phyloP scores from a whole-genome alignment of 2,113 vertebrate species.

The Phrynocephalus versicolor region DNA sequence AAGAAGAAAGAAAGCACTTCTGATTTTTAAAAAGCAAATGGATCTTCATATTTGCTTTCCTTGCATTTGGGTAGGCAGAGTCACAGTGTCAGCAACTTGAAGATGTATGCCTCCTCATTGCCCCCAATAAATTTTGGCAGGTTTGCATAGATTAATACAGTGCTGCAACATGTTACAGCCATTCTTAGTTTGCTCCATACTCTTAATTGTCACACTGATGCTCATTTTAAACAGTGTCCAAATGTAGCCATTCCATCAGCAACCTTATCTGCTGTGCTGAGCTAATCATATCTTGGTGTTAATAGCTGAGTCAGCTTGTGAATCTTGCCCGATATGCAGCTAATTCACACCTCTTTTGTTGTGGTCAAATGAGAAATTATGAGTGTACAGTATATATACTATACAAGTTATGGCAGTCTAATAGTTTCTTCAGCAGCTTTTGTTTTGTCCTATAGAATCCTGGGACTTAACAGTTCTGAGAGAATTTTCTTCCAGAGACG shows the following conservation, averaged over 20 bases:
- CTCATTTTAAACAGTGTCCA: neutral
- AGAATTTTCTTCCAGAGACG: no score
- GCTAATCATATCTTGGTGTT: neutral
- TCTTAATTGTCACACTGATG: neutral
- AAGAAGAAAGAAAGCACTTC: slow-evolving; percentile 1
- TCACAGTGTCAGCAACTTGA: slow-evolving; percentile 17
- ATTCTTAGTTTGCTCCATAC: neutral
- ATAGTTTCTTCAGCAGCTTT: no score
- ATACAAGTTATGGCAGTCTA: no score
- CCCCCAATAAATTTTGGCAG: slow-evolving; percentile 9
- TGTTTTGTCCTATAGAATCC: no score
- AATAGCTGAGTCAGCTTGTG: neutral
- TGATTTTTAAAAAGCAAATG: neutral
- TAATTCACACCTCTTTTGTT: neutral
- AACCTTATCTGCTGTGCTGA: neutral
- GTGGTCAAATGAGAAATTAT: neutral
- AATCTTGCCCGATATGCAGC: no score
- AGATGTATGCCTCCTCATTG: slow-evolving; percentile 5
- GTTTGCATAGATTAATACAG: neutral
- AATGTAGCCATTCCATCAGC: neutral
- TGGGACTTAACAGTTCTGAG: no score
- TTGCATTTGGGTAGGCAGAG: neutral
- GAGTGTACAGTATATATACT: no score
- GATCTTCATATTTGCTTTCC: neutral
- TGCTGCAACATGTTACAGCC: neutral